A percentile compares a stretch with the other conserved stretches of the same genome.
Conservation (phyloP, 2,888 invertebrate genomes). For the Nematopogon swammerdamellus region DNA sequence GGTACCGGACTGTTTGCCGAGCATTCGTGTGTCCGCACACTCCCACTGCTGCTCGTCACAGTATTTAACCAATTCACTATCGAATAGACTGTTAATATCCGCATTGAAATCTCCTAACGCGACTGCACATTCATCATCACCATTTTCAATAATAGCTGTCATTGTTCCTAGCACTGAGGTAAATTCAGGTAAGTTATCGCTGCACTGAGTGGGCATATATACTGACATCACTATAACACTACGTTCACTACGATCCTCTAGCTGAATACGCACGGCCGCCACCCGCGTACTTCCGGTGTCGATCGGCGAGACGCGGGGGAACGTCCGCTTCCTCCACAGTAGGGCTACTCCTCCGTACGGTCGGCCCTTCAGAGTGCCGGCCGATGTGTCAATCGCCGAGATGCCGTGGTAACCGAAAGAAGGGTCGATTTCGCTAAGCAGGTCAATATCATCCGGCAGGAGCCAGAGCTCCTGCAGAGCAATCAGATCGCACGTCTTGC, state of each 20-base stretch:
- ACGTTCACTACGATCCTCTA: not conserved
- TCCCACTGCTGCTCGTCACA: not conserved
- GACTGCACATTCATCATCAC: not conserved
- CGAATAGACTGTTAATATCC: not conserved
- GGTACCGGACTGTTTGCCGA: not conserved
- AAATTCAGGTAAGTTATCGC: not conserved
- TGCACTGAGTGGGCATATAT: not conserved
- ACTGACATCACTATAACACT: not conserved
- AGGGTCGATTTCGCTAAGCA: not conserved
- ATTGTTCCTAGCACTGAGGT: not conserved
- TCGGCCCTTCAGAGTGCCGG: not conserved
- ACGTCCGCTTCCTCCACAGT: not conserved
- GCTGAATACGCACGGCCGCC: not conserved
- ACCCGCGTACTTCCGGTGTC: not conserved
- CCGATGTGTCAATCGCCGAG: constrained; percentile 1
- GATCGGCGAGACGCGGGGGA: not conserved
- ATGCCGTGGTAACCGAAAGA: constrained; percentile 2
- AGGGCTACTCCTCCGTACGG: not conserved
- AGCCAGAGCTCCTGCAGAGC: constrained; percentile 3
- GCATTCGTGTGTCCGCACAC: not conserved
- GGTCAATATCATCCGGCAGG: constrained; percentile 1
- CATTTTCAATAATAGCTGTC: not conserved
- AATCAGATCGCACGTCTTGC: constrained; percentile 2
- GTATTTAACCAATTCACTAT: not conserved
- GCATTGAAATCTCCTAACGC: not conserved